Percentiles rank a stretch among this genome's conserved stretches.
Evolutionary conservation across 2,113 vertebrate species (phyloP).

Genomic region (Nothocercus julius): DNA sequence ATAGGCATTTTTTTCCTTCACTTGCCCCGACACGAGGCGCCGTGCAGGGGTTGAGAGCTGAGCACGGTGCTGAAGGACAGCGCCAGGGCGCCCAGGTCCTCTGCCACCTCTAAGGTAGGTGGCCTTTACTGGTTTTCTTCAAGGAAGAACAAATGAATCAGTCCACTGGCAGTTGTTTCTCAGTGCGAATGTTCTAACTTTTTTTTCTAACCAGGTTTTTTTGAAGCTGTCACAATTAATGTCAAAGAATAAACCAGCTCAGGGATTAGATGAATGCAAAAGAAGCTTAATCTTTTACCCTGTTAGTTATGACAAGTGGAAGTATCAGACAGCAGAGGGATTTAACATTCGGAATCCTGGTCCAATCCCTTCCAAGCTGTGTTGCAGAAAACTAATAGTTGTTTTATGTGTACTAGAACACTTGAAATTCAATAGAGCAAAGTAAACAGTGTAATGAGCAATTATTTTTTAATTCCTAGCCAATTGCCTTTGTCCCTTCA

Average conservation of each 20-base stretch:
- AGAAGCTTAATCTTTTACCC: background rate
- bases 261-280: background rate
- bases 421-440: background rate
- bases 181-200: background rate
- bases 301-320: background rate
- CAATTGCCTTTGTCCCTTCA: background rate
- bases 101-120: accelerated
- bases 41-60: accelerated
- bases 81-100: accelerated
- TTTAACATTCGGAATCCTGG: background rate
- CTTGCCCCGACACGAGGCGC: no score
- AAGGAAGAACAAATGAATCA: background rate
- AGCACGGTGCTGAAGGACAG: background rate
- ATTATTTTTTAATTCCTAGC: background rate
- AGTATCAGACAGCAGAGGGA: background rate
- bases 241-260: background rate
- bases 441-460: background rate
- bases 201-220: background rate
- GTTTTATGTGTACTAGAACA: background rate
- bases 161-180: background rate
- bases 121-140: background rate
- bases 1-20: background rate
- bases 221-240: background rate
- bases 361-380: background rate
- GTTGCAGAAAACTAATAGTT: background rate